Evolutionary conservation across 2,888 invertebrate species (phyloP).

Genomic region (Rhagonycha lutea): DNA sequence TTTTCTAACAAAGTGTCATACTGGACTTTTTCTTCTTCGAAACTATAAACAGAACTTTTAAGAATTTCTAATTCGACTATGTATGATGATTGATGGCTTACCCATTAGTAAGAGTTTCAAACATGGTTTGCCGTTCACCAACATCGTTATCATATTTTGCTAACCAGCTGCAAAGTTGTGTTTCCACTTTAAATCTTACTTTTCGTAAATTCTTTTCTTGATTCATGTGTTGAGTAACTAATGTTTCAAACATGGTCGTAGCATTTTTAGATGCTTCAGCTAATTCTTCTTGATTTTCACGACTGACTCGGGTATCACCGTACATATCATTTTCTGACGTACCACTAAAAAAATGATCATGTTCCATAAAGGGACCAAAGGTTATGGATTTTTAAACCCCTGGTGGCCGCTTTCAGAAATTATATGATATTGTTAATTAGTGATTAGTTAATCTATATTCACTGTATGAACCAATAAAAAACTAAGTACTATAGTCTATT

Average conservation of each 20-base stretch:
- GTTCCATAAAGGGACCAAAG: too few species aligned
- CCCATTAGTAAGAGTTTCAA: constrained; percentile 57
- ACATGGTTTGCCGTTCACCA: constrained; percentile 60
- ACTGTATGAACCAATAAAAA: too few species aligned
- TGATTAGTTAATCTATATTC: too few species aligned
- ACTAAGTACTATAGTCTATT: too few species aligned
- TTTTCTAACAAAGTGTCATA: constrained; percentile 56
- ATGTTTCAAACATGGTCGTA: constrained; percentile 53
- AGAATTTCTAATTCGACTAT: background rate
- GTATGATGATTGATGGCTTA: constrained; percentile 4
- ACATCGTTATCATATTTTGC: constrained; percentile 65
- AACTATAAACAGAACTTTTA: constrained; percentile 44
- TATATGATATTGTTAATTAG: too few species aligned
- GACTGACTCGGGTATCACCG: constrained; percentile 56
- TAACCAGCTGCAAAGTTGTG: constrained; percentile 62
- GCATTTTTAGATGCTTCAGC: constrained; percentile 57
- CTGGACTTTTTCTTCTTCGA: constrained; percentile 56
- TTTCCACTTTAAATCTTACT: constrained; percentile 62
- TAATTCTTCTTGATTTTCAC: constrained; percentile 56
- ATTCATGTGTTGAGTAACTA: constrained; percentile 56
- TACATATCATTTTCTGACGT: constrained; percentile 55
- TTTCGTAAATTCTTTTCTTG: constrained; percentile 61
- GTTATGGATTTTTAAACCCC: too few species aligned
- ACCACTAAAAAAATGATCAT: constrained; percentile 40
- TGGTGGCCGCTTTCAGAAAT: too few species aligned